phyloP scores from a whole-genome alignment of 2,113 vertebrate species.

The Rhinichthys klamathensis region DNA sequence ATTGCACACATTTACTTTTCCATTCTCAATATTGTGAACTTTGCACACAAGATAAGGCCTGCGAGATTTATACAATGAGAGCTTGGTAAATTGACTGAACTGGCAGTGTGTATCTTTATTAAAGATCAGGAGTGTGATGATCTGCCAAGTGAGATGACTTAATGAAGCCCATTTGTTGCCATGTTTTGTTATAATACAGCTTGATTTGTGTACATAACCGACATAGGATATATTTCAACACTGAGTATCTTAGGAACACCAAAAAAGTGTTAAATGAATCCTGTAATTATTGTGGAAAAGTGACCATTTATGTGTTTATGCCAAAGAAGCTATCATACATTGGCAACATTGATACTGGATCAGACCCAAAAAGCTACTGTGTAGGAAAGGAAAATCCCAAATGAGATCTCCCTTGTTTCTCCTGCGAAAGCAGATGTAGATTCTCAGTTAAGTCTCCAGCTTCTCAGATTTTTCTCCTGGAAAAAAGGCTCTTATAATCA shows the following conservation, averaged over 20 bases:
- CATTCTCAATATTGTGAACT: constrained; percentile 9
- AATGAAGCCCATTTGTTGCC: constrained; percentile 3
- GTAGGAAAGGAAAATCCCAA: not conserved
- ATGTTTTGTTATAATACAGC: not conserved
- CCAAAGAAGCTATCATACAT: not conserved
- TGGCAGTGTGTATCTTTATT: not conserved
- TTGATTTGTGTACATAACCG: constrained; percentile 7
- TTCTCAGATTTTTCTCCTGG: not conserved
- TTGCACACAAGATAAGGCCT: constrained; percentile 25
- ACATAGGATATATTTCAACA: not conserved
- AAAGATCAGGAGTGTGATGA: not conserved
- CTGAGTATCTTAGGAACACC: not conserved
- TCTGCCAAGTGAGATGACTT: not conserved
- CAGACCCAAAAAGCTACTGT: not conserved
- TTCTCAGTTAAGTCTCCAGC: not conserved
- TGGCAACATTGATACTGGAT: not conserved
- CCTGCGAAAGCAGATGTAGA: not conserved
- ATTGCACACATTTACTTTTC: not conserved
- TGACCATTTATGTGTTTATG: not conserved
- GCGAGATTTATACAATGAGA: not conserved
- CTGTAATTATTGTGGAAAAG: not conserved
- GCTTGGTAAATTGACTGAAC: not conserved
- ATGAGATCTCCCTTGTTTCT: not conserved
- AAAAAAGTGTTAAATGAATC: not conserved
- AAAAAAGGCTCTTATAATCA: not conserved